These are phyloP conservation scores for Cryptocephalus primarius DNA, from an alignment of 2,888 invertebrate genomes.

Conservation along the genomic window DNA sequence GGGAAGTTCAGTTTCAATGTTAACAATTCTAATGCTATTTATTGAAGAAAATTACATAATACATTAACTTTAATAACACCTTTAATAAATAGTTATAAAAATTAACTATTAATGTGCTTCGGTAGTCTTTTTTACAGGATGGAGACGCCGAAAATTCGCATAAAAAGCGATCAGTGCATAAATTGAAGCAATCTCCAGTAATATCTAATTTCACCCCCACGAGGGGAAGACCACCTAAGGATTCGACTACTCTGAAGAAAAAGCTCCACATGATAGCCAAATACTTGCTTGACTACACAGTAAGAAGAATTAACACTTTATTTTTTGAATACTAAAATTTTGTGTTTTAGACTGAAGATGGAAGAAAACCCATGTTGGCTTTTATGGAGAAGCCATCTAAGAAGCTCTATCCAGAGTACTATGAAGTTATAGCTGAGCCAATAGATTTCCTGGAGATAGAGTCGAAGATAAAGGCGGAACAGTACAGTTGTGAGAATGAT, in stretches of 20 bases:
- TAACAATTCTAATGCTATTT: no score
- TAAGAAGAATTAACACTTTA: conserved; percentile 30
- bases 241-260: conserved; percentile 56
- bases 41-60: no score
- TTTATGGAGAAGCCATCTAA: conserved; percentile 96
- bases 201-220: conserved; percentile 18
- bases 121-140: conserved; percentile 12
- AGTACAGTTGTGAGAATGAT: conserved; percentile 76
- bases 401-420: conserved; percentile 91
- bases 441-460: conserved; percentile 94
- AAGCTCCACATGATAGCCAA: conserved; percentile 73
- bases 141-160: not conserved
- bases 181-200: conserved; percentile 3
- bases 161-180: conserved; percentile 25
- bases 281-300: conserved; percentile 55
- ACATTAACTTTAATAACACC: no score
- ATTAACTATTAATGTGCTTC: conserved; percentile 1
- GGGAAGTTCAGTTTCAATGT: no score
- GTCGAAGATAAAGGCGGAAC: conserved; percentile 74
- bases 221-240: conserved; percentile 34
- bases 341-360: conserved; percentile 52
- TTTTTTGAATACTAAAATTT: not conserved
- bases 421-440: conserved; percentile 85
- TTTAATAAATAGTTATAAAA: no score
- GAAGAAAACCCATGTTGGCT: conserved; percentile 76